phyloP scores from a whole-genome alignment of 2,797 vertebrate species.

The Ctenosaura bakeri region DNA sequence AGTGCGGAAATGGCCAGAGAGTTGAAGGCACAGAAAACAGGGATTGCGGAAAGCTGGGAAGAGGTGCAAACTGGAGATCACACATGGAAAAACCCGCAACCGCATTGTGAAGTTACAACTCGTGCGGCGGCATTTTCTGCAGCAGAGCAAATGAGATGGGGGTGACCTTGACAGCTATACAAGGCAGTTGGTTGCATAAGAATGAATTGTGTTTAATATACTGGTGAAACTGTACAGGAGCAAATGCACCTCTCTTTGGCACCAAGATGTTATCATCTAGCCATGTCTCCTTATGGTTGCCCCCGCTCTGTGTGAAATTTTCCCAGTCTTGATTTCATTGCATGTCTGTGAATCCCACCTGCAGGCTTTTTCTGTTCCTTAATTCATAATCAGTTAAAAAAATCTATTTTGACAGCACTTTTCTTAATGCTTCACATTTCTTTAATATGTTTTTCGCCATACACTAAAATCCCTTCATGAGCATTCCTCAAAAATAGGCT shows the following conservation, averaged over 20 bases:
- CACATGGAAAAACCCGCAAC: slow-evolving; percentile 21
- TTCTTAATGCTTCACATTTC: too few species aligned
- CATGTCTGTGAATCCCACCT: too few species aligned
- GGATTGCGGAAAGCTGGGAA: slow-evolving; percentile 1
- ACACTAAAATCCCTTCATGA: too few species aligned
- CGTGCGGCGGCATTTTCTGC: slow-evolving; percentile 63
- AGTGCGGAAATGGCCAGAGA: too few species aligned
- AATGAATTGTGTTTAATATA: slow-evolving; percentile 70
- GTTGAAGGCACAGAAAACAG: slow-evolving; percentile 4
- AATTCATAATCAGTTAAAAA: too few species aligned
- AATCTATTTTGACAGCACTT: too few species aligned
- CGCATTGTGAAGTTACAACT: slow-evolving; percentile 57
- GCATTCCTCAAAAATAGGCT: too few species aligned
- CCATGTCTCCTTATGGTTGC: neutral
- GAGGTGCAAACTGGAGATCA: slow-evolving; percentile 33
- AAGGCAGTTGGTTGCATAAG: slow-evolving; percentile 71
- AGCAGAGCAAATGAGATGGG: slow-evolving; percentile 70
- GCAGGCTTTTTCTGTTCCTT: too few species aligned
- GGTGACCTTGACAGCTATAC: slow-evolving; percentile 71
- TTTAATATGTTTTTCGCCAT: too few species aligned
- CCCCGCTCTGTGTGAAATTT: neutral
- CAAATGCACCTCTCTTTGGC: slow-evolving; percentile 39
- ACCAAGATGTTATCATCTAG: neutral
- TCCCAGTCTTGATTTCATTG: too few species aligned
- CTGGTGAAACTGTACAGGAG: slow-evolving; percentile 70